Conservation (phyloP, 2,113 vertebrate species). For the Zosterops lateralis region DNA sequence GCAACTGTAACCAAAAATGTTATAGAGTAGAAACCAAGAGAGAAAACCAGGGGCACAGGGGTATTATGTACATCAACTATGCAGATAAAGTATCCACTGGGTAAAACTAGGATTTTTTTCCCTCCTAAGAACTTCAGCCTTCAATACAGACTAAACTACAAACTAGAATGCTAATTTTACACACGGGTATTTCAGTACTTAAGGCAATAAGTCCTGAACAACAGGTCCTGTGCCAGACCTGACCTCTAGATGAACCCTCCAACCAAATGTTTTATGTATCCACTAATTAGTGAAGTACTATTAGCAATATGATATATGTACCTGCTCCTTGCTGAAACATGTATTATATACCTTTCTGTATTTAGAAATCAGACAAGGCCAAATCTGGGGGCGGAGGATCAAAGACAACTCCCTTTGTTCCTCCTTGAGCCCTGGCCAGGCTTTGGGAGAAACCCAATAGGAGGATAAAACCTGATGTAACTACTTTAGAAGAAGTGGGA, state of each 20-base stretch:
- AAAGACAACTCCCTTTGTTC: not conserved
- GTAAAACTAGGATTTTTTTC: not conserved
- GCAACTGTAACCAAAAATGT: not conserved
- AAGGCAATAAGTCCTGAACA: not conserved
- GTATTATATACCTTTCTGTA: rapidly evolving
- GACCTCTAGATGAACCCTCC: not conserved
- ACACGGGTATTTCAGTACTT: not conserved
- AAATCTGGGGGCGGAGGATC: rapidly evolving
- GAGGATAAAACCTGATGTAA: not conserved
- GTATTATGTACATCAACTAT: not conserved
- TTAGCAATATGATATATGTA: not conserved
- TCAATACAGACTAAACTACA: not conserved
- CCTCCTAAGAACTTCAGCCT: not conserved
- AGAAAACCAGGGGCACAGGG: not conserved
- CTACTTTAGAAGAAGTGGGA: not conserved
- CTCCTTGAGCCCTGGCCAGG: not conserved
- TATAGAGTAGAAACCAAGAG: not conserved
- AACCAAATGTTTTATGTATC: not conserved
- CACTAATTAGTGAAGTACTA: not conserved
- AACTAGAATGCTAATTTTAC: not conserved
- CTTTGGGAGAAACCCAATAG: not conserved
- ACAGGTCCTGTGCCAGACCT: not conserved
- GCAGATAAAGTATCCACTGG: not conserved
- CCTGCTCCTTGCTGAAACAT: not conserved
- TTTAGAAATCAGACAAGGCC: not conserved